Conservation (phyloP, 2,113 vertebrate genomes). For the Cynocephalus volans region DNA sequence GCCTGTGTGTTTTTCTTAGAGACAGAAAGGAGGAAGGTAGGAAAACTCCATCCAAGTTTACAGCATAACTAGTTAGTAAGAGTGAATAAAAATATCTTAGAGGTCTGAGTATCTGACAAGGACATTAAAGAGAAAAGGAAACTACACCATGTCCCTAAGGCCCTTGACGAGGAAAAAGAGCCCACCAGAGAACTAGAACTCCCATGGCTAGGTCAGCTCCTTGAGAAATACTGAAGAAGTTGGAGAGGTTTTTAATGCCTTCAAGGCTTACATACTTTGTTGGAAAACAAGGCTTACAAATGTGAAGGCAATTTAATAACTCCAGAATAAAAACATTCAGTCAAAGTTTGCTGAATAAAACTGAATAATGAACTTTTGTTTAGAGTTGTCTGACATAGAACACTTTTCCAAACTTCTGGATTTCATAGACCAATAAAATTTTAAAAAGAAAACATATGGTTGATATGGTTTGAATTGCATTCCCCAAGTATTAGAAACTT, state of each 20-base stretch:
- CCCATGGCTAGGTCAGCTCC: not conserved
- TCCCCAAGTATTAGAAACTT: too few species aligned
- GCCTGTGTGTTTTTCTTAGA: not conserved
- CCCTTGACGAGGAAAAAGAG: not conserved
- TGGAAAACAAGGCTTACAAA: constrained; percentile 39
- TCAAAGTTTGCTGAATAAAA: constrained; percentile 17
- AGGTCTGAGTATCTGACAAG: not conserved
- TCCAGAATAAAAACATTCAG: not conserved
- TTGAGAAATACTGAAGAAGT: constrained; percentile 4
- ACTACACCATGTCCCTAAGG: not conserved
- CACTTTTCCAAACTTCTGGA: constrained; percentile 19
- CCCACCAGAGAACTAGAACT: not conserved
- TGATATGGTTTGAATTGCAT: too few species aligned
- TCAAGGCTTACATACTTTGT: not conserved
- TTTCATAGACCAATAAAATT: not conserved
- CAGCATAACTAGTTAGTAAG: not conserved
- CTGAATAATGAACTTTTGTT: not conserved
- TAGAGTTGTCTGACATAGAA: not conserved
- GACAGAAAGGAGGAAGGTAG: not conserved
- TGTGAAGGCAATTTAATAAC: not conserved
- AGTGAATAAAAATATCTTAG: not conserved
- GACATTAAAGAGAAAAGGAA: not conserved
- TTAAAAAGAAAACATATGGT: not conserved
- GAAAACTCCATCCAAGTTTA: not conserved
- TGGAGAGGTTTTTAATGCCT: not conserved